Evolutionary conservation across 2,797 vertebrate genomes (phyloP).

Genomic region (Neosilurus hyrtlii): DNA sequence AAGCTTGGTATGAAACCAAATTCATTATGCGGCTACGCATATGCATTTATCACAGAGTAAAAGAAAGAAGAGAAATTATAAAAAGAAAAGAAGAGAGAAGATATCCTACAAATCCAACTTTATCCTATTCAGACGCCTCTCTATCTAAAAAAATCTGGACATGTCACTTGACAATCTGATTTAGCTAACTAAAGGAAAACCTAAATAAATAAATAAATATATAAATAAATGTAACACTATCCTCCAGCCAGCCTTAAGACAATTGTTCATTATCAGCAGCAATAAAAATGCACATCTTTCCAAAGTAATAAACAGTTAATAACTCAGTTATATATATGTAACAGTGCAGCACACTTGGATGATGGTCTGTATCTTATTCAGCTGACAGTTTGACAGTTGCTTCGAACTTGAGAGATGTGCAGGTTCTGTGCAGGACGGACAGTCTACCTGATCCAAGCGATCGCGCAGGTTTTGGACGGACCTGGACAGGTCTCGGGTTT

Average conservation of each 20-base stretch:
- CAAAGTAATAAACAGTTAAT: neutral
- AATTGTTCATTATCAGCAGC: neutral
- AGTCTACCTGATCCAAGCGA: conserved; percentile 75
- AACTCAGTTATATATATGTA: neutral
- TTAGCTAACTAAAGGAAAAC: neutral
- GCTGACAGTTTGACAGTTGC: neutral
- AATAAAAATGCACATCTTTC: neutral
- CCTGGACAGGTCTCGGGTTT: conserved; percentile 77
- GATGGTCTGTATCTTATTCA: neutral
- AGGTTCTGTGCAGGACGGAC: conserved; percentile 4
- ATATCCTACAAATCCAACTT: neutral
- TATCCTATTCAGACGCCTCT: neutral
- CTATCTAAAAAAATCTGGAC: neutral
- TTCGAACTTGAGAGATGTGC: neutral
- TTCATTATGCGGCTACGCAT: neutral
- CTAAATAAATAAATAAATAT: too few species aligned
- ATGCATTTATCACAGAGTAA: neutral
- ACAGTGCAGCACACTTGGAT: neutral
- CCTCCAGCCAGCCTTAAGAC: neutral
- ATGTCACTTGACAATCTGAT: neutral
- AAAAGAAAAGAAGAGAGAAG: too few species aligned
- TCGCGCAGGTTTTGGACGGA: conserved; percentile 77
- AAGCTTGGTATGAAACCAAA: neutral
- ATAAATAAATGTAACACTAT: too few species aligned
- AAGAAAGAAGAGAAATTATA: neutral